phyloP scores from a whole-genome alignment of 2,113 vertebrate genomes.

The Onychostoma macrolepis region DNA sequence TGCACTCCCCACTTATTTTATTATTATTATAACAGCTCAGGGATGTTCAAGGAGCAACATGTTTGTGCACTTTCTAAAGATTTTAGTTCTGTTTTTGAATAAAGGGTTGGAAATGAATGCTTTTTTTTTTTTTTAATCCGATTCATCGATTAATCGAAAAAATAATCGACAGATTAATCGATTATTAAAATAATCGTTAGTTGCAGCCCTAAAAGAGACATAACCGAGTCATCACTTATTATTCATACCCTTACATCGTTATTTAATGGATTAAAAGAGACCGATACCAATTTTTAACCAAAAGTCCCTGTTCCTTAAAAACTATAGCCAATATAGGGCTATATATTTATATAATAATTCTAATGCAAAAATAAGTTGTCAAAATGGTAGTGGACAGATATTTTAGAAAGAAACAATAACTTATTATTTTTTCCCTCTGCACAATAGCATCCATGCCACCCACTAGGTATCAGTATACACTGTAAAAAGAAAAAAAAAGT shows the following conservation, averaged over 20 bases:
- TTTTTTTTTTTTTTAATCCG: too few relatives aligned
- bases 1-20: too few relatives aligned
- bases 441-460: not conserved
- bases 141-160: too few relatives aligned
- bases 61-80: too few relatives aligned
- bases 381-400: not conserved
- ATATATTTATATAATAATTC: not conserved
- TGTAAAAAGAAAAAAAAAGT: too few relatives aligned
- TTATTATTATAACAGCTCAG: too few relatives aligned
- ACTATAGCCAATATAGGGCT: not conserved
- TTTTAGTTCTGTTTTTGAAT: too few relatives aligned
- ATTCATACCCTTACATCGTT: not conserved
- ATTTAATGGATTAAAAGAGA: not conserved
- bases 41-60: too few relatives aligned
- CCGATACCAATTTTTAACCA: not conserved
- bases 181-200: too few relatives aligned
- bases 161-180: too few relatives aligned
- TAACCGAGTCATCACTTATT: not conserved
- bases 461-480: conserved; percentile 19
- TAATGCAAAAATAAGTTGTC: not conserved
- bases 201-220: too few relatives aligned
- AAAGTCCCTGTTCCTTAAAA: not conserved
- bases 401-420: not conserved
- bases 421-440: not conserved
- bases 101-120: too few relatives aligned